Percentiles rank a stretch among this genome's conserved stretches.
Evolutionary conservation across 1,140 invertebrate genomes (phyloP).

Genomic region (Drosophila triauraria): DNA sequence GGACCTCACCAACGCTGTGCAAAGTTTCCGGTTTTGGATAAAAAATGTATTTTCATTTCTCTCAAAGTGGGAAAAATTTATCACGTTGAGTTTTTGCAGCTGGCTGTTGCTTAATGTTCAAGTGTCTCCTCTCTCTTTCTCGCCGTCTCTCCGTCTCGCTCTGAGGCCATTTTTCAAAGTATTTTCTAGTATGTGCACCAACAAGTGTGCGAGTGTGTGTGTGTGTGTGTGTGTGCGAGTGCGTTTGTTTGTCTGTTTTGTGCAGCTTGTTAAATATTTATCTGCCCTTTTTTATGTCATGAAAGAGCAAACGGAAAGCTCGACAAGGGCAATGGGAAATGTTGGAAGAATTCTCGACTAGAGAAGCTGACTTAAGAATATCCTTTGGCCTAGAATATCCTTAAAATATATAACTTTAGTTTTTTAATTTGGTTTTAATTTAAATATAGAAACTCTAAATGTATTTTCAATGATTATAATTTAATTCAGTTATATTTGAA

Average conservation of each 20-base stretch:
- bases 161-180: constrained; percentile 20
- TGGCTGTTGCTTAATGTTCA: constrained; percentile 57
- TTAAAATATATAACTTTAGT: too few species aligned
- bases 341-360: not conserved
- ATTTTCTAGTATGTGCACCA: constrained; percentile 24
- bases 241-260: constrained; percentile 45
- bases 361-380: not conserved
- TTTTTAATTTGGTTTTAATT: too few species aligned
- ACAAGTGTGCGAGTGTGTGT: constrained; percentile 4
- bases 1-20: constrained; percentile 8
- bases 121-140: constrained; percentile 26
- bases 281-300: constrained; percentile 49
- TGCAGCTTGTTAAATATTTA: constrained; percentile 68
- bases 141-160: not conserved
- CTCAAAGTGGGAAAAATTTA: constrained; percentile 47
- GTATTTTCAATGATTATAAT: too few species aligned
- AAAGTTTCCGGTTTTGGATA: constrained; percentile 26
- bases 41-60: constrained; percentile 53
- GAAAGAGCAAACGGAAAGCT: constrained; percentile 15
- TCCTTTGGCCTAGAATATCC: not conserved
- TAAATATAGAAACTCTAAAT: too few species aligned
- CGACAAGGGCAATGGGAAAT: constrained; percentile 11
- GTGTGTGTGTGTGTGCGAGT: constrained; percentile 4
- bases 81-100: constrained; percentile 47
- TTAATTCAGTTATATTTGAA: too few species aligned